phyloP scores from a whole-genome alignment of 2,888 invertebrate species.

The Mimas tiliae region DNA sequence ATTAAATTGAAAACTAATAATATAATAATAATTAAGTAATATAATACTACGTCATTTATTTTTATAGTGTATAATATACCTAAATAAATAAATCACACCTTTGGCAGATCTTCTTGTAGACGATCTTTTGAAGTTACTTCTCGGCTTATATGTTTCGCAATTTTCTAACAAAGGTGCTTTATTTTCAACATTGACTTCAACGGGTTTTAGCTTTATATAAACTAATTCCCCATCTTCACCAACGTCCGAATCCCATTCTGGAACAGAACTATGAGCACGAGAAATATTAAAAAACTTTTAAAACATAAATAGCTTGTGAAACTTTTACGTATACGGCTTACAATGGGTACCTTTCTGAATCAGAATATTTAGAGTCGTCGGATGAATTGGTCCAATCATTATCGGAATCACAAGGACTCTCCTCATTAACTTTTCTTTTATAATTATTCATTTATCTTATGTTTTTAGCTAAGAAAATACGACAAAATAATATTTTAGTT shows the following conservation, averaged over 20 bases:
- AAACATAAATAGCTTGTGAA: background rate
- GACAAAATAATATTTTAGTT: too few species aligned
- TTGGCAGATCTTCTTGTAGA: slow-evolving; percentile 73
- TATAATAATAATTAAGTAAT: background rate
- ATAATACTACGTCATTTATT: background rate
- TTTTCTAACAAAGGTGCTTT: slow-evolving; percentile 69
- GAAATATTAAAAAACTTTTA: background rate
- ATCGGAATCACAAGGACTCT: slow-evolving; percentile 74
- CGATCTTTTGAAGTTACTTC: slow-evolving; percentile 76
- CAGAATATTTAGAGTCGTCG: slow-evolving; percentile 83
- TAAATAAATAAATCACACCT: slow-evolving; percentile 51
- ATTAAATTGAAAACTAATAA: background rate
- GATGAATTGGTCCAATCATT: slow-evolving; percentile 79
- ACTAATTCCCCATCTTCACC: slow-evolving; percentile 87
- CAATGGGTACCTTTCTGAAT: slow-evolving; percentile 87
- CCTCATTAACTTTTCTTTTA: slow-evolving; percentile 60
- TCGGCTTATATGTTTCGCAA: slow-evolving; percentile 72
- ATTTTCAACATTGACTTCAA: slow-evolving; percentile 41
- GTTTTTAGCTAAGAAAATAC: background rate
- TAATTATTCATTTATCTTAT: slow-evolving; percentile 54
- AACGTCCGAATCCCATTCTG: slow-evolving; percentile 88
- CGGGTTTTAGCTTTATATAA: slow-evolving; percentile 84
- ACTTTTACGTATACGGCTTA: slow-evolving; percentile 1
- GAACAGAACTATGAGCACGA: slow-evolving; percentile 82
- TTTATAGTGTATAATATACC: background rate